phyloP scores from a whole-genome alignment of 2,113 vertebrate species.

The Cololabis saira region DNA sequence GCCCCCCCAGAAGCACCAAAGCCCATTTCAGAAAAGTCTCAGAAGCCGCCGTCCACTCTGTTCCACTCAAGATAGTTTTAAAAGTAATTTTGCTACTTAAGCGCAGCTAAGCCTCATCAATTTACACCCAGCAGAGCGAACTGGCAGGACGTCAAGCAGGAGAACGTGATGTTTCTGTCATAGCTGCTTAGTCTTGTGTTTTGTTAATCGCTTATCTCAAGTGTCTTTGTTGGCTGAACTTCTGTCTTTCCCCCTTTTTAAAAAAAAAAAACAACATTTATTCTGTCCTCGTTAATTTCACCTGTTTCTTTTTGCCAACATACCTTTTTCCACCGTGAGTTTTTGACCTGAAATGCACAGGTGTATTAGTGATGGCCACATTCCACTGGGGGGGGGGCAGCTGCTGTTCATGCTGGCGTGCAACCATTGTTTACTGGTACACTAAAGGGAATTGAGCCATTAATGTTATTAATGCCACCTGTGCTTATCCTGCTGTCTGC shows the following conservation, averaged over 20 bases:
- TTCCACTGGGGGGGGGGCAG: background rate
- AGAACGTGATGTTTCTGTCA: too few species aligned
- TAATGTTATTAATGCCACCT: constrained; percentile 1
- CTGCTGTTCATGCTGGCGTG: constrained; percentile 2
- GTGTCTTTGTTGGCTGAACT: too few species aligned
- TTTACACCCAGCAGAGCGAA: too few species aligned
- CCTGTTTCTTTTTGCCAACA: background rate
- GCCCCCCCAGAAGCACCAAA: too few species aligned
- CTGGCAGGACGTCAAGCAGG: too few species aligned
- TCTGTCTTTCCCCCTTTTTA: background rate
- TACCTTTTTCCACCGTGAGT: background rate
- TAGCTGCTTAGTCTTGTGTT: too few species aligned
- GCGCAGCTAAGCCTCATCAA: too few species aligned
- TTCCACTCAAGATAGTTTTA: too few species aligned
- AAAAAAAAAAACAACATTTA: constrained; percentile 2
- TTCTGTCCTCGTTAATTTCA: background rate
- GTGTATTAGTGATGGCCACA: background rate
- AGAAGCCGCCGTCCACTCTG: too few species aligned
- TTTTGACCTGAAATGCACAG: background rate
- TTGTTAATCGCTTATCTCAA: too few species aligned
- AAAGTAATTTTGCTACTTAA: too few species aligned
- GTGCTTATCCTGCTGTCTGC: constrained; percentile 2
- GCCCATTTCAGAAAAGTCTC: too few species aligned
- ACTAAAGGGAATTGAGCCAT: constrained; percentile 1
- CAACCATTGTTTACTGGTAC: background rate